Evolutionary conservation across 2,113 vertebrate genomes (phyloP).

Genomic region (Ctenomys sociabilis): DNA sequence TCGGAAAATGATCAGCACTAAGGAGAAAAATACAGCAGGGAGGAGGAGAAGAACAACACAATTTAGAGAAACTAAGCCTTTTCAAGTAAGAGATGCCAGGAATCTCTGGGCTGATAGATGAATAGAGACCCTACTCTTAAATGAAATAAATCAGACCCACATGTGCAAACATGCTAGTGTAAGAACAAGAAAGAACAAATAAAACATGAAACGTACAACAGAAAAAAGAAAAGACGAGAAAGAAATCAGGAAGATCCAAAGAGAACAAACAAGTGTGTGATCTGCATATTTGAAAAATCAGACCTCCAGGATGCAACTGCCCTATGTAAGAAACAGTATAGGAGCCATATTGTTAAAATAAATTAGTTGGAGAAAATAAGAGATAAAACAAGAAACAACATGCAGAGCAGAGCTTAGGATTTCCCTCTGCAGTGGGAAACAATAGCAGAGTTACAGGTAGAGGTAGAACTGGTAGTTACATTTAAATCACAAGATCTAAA

Average conservation of each 20-base stretch:
- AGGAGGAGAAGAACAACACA: neutral
- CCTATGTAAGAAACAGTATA: neutral
- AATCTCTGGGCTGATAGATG: neutral
- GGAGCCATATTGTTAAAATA: neutral
- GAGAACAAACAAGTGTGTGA: neutral
- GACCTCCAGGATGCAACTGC: neutral
- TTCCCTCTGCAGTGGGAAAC: neutral
- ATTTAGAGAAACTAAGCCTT: neutral
- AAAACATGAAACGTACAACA: too few relatives aligned
- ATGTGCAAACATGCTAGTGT: too few relatives aligned
- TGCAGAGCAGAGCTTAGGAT: too few relatives aligned
- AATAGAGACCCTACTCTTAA: neutral
- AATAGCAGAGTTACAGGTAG: accelerated
- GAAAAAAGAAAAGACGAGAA: neutral
- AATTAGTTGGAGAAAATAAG: neutral
- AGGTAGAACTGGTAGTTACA: neutral
- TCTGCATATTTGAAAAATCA: neutral
- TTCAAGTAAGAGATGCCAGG: neutral
- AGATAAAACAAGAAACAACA: neutral
- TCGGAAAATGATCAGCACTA: neutral
- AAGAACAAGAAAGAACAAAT: too few relatives aligned
- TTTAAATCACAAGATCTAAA: neutral
- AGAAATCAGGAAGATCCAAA: neutral
- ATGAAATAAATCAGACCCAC: too few relatives aligned
- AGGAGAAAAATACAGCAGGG: neutral